Base-by-base conservation (phyloP, 2,797 vertebrate genomes). In the Tympanoctomys barrerae region DNA sequence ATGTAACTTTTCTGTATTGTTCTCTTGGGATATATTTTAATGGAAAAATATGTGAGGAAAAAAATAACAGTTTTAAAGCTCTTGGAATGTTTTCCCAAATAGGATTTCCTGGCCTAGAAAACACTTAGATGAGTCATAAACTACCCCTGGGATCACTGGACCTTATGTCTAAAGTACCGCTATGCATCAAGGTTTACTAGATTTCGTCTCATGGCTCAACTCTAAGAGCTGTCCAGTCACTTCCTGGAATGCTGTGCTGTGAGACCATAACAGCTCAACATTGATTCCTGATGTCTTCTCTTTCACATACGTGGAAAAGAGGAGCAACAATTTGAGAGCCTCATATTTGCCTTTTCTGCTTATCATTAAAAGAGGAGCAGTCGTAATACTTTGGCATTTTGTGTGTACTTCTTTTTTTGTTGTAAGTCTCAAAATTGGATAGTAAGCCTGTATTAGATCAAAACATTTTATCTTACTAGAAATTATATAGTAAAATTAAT, bases 21-120 rank as follows among this genome's bases (percentile, higher is more conserved):
- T 86, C 87, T 54, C 49, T 91, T 61, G 71, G 57, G 24, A 54
- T 87, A 89, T 12, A 42, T 79, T 92, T 31, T 87, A 42, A 24
- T 75, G 89, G 24, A 54, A 31, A 33, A 14, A 16, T 86, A 79
- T 82, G 24, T 80, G 71, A 82, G 77, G n/a, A 11, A 89, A 70
- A 1, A 49, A 49, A 49, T 9, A 68, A 31, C n/a, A 86, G 2
- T 78, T 93, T 94, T 61, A 22, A 91, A 14, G 2, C 62, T 82
- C 61, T 82, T 88, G 19, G 24, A 88, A 64, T 93, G n/a, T 96
- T 62, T 64, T 93, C 36, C 26, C 46, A 6, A 61, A 62, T 79
- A 81, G 11, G 46, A 46, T 88, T 59, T 90, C 61, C 86, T 95
- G 83, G 90, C 66, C 71, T 88, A 46, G 78, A 87, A 81, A 78